Evolutionary conservation across 2,797 vertebrate genomes (phyloP), one percentile per base, ranked within the genome.

Genomic region (Nothura maculosa): DNA sequence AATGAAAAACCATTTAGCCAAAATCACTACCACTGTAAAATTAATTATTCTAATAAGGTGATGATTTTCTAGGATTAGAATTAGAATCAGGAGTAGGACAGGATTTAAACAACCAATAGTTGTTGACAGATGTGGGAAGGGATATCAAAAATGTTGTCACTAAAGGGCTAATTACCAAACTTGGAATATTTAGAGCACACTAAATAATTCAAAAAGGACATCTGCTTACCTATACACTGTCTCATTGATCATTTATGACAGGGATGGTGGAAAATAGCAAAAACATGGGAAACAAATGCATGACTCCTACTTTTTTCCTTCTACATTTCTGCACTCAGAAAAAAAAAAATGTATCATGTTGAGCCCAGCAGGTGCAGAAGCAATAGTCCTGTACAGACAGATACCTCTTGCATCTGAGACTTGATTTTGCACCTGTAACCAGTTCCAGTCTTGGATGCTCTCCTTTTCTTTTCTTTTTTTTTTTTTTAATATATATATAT

Each of bases 41-140:
- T 86, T 63, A 94, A 91, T 96, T 93, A 89, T 87, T 96, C 69
- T 84, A 78, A 91, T 61, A 79, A 95, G 93, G 67, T 61, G 42
- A 25, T 92, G 67, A 88, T 83, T 93, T 96, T 96, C 95, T 83
- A 75, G 2, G 36, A 42, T 38, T 94, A 74, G 81, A 92, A 90
- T 84, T 60, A 27, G 67, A 92, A 89, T 87, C 62, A 89, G 54
- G 45, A 94, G 60, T 19, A 8, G 52, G 21, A 72, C 63, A 34
- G 74, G 67, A 95, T 96, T 47, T 93, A 91, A 92, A 91, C 28
- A 94, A 3, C 43, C 8, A 42, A 48, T 61, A 89, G 60, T 32
- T 81, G 57, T 20, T 68, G 34, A 47, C 16, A 66, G 27, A 60
- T 2, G 2, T 84, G 20, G 24, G 80, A 58, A 78, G 50, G n/a